Conservation (phyloP, 92 coral and sea anemone genomes). For the Porites divaricata region DNA sequence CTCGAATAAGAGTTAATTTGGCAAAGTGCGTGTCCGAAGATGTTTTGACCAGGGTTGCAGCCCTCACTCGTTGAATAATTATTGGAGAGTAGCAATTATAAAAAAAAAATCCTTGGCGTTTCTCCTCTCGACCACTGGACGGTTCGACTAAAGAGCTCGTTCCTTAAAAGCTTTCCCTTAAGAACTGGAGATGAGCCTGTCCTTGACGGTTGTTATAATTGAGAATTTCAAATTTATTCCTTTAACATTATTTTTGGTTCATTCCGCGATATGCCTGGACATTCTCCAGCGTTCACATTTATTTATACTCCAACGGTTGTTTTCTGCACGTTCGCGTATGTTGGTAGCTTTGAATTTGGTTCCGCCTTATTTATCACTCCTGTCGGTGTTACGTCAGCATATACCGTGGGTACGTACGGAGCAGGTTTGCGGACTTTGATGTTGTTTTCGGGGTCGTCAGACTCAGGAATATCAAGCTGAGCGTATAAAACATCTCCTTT, state of each 20-base stretch:
- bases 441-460: slow-evolving; percentile 2
- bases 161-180: too few species aligned
- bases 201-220: too few species aligned
- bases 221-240: too few species aligned
- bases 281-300: background rate
- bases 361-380: background rate
- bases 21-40: too few species aligned
- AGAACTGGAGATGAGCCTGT: too few species aligned
- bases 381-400: slow-evolving; percentile 21
- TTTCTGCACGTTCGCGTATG: slow-evolving; percentile 6
- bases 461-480: slow-evolving; percentile 9
- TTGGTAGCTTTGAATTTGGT: background rate
- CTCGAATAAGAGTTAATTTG: too few species aligned
- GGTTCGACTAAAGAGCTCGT: too few species aligned
- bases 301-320: background rate
- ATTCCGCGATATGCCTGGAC: background rate
- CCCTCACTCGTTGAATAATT: too few species aligned
- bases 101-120: too few species aligned
- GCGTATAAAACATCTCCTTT: slow-evolving; percentile 31
- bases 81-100: too few species aligned
- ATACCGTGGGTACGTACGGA: slow-evolving; percentile 34
- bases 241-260: background rate
- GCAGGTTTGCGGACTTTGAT: slow-evolving; percentile 16
- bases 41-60: too few species aligned
- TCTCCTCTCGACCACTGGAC: too few species aligned